Evolutionary conservation across 2,797 vertebrate genomes (phyloP).

Genomic region (Anguilla anguilla): DNA sequence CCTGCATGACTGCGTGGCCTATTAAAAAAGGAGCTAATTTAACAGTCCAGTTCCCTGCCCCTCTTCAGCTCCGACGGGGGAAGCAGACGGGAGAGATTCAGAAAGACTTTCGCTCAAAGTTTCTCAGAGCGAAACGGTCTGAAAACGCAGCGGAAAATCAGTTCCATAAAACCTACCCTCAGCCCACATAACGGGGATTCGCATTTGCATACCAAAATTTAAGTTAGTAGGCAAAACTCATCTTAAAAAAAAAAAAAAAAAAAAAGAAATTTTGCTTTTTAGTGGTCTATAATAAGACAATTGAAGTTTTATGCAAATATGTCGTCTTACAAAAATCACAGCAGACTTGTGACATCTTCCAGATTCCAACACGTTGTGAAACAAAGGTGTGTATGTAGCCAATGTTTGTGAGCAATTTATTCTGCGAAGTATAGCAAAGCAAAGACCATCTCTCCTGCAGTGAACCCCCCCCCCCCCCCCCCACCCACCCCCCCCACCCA

Average conservation of each 20-base stretch:
- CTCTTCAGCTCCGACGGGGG: neutral
- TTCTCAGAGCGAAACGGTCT: neutral
- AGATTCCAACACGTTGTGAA: neutral
- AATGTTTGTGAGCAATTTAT: neutral
- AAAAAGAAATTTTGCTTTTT: neutral
- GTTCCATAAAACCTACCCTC: neutral
- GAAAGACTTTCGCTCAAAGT: constrained; percentile 7
- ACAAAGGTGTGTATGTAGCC: neutral
- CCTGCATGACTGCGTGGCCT: constrained; percentile 32
- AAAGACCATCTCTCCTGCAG: neutral
- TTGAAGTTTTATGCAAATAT: neutral
- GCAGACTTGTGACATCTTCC: neutral
- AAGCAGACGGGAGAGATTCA: neutral
- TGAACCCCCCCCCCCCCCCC: neutral
- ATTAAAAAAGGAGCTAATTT: constrained; percentile 29
- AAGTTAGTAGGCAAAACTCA: neutral
- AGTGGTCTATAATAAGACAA: neutral
- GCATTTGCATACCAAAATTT: neutral
- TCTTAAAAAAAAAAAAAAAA: neutral
- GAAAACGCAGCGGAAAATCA: neutral
- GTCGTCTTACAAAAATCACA: neutral
- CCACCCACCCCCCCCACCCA: neutral
- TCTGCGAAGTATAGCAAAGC: neutral
- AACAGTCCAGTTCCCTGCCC: constrained; percentile 12
- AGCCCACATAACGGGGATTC: neutral